phyloP scores from a whole-genome alignment of 2,113 vertebrate genomes.

The Trinectes maculatus region DNA sequence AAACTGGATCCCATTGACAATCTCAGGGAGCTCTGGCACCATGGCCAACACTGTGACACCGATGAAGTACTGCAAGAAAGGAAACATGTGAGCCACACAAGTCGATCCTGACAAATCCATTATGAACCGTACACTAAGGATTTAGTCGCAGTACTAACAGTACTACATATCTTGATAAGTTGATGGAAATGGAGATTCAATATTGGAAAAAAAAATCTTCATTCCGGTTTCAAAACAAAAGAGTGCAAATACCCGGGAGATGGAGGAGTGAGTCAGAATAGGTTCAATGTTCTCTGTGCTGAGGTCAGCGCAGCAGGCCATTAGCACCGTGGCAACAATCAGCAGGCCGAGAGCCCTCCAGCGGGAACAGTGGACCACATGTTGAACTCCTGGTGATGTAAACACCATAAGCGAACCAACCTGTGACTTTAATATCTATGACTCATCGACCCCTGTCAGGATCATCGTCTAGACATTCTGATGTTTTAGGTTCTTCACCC shows the following conservation, averaged over 20 bases:
- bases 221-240: not conserved
- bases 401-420: not conserved
- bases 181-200: no score
- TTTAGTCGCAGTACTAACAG: not conserved
- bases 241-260: conserved; percentile 83
- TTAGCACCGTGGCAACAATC: conserved; percentile 85
- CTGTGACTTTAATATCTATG: not conserved
- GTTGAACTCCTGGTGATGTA: conserved; percentile 61
- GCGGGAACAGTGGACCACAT: conserved; percentile 86
- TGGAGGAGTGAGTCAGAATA: conserved; percentile 81
- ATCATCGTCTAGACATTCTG: not conserved
- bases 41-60: conserved; percentile 89
- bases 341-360: conserved; percentile 84
- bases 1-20: conserved; percentile 91
- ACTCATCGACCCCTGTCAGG: not conserved
- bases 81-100: not conserved
- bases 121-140: not conserved
- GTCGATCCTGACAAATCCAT: not conserved
- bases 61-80: conserved; percentile 85
- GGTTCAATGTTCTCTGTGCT: conserved; percentile 88
- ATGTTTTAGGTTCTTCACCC: not conserved
- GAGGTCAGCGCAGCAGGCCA: conserved; percentile 90
- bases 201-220: no score
- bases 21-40: conserved; percentile 90
- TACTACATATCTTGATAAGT: no score